Percentiles rank a stretch among this genome's conserved stretches.
These are phyloP conservation scores for Lordiphosa mommai DNA, from an alignment of 1,140 invertebrate genomes.

Conservation along the genomic window DNA sequence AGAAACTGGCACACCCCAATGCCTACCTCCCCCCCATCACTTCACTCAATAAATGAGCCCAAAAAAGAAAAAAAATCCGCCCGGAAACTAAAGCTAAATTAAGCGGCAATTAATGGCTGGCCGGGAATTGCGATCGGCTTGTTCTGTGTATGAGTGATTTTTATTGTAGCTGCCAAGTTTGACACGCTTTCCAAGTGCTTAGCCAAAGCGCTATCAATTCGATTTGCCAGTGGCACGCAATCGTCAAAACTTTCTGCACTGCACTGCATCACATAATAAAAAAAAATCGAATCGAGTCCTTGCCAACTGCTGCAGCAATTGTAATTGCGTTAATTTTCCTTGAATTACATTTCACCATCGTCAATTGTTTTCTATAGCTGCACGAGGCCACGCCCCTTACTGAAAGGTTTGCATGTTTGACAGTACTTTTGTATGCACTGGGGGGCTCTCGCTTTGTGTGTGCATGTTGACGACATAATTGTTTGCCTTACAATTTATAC, in stretches of 20 bases:
- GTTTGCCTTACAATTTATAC: constrained; percentile 52
- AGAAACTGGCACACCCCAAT: constrained; percentile 4
- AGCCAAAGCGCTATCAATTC: constrained; percentile 46
- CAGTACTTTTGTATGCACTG: constrained; percentile 46
- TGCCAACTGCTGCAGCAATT: constrained; percentile 28
- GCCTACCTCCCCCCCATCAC: neutral
- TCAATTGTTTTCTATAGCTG: constrained; percentile 43
- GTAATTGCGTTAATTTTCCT: constrained; percentile 74
- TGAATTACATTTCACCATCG: constrained; percentile 52
- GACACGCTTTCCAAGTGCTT: constrained; percentile 60
- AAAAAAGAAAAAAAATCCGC: neutral
- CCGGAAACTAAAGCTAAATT: constrained; percentile 15
- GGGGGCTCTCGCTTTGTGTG: neutral
- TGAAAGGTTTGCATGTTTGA: constrained; percentile 50
- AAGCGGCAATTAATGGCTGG: constrained; percentile 35
- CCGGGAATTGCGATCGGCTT: constrained; percentile 7
- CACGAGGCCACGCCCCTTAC: constrained; percentile 16
- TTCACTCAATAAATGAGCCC: constrained; percentile 5
- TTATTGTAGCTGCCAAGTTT: constrained; percentile 42
- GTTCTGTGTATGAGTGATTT: constrained; percentile 4
- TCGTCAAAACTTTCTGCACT: constrained; percentile 17
- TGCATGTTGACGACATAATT: constrained; percentile 72
- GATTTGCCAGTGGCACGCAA: constrained; percentile 57
- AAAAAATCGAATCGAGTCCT: constrained; percentile 28
- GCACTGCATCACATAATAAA: constrained; percentile 24